Conservation (phyloP, 2,797 vertebrate genomes). For the Hyperoplus lanceolatus region DNA sequence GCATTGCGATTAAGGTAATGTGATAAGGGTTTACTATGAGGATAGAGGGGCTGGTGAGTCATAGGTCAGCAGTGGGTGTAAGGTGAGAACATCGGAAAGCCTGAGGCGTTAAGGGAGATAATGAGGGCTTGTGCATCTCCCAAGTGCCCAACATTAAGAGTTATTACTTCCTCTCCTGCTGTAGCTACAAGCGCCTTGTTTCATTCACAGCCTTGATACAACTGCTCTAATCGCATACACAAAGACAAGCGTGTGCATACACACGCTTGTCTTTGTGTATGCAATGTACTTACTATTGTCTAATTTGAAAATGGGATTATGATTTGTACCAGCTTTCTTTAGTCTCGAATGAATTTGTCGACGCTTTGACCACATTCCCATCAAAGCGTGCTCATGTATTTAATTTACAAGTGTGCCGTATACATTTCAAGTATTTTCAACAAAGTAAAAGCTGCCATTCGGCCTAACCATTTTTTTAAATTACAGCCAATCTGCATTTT, state of each 20-base stretch:
- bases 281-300: neutral
- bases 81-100: slow-evolving; percentile 84
- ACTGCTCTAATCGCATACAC: slow-evolving; percentile 41
- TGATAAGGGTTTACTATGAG: slow-evolving; percentile 81
- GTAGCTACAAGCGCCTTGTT: slow-evolving; percentile 74
- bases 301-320: slow-evolving; percentile 10
- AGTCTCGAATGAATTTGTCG: neutral
- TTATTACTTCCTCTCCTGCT: slow-evolving; percentile 84
- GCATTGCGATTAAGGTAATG: slow-evolving; percentile 81
- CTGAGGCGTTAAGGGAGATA: slow-evolving; percentile 82
- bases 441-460: neutral
- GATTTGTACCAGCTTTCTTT: slow-evolving; percentile 1
- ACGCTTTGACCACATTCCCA: slow-evolving; percentile 6
- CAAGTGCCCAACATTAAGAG: slow-evolving; percentile 83
- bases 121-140: slow-evolving; percentile 83
- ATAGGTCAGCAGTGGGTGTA: slow-evolving; percentile 86
- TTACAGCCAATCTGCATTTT: neutral
- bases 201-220: slow-evolving; percentile 69
- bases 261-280: too few species aligned
- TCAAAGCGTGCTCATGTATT: neutral
- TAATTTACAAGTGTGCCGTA: neutral
- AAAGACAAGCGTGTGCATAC: slow-evolving; percentile 5
- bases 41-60: slow-evolving; percentile 83
- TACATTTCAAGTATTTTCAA: neutral
- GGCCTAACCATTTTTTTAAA: neutral